phyloP scores from a whole-genome alignment of 2,888 invertebrate genomes.

The Silvanus unidentatus region DNA sequence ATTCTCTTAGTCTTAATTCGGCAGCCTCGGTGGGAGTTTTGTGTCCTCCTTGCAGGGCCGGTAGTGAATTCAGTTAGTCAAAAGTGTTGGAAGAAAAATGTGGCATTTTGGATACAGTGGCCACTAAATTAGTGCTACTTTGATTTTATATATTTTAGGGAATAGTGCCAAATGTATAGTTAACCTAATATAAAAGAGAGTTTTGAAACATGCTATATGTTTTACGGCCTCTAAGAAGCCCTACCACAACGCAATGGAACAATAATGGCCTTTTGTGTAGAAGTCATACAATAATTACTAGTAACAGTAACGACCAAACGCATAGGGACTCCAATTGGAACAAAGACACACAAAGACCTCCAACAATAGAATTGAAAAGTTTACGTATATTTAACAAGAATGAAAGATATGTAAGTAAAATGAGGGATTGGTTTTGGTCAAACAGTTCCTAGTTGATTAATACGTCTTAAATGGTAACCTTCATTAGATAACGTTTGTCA shows the following conservation, averaged over 20 bases:
- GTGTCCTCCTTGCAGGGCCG: conserved; percentile 6
- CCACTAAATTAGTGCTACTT: conserved; percentile 6
- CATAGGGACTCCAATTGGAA: conserved; percentile 13
- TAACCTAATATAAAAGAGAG: not conserved
- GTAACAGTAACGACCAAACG: conserved; percentile 14
- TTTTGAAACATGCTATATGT: conserved; percentile 46
- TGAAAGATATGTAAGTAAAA: conserved; percentile 18
- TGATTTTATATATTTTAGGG: not conserved
- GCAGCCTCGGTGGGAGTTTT: conserved; percentile 15
- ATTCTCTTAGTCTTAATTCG: conserved; percentile 22
- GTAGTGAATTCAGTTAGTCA: conserved; percentile 6
- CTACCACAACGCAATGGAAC: conserved; percentile 49
- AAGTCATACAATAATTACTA: conserved; percentile 22
- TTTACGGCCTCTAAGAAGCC: conserved; percentile 48
- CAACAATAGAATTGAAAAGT: conserved; percentile 26
- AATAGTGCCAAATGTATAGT: not conserved
- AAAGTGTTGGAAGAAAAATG: too few species aligned
- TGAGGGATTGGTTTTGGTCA: too few species aligned
- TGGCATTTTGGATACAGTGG: too few species aligned
- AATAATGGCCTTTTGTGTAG: conserved; percentile 42
- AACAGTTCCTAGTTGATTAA: too few species aligned
- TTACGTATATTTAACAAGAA: conserved; percentile 21
- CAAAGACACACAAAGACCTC: conserved; percentile 21
- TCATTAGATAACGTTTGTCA: too few species aligned
- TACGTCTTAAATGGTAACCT: too few species aligned